Evolutionary conservation across 2,797 vertebrate genomes (phyloP), one percentile per base, ranked within the genome.

Genomic region (Allobates femoralis): DNA sequence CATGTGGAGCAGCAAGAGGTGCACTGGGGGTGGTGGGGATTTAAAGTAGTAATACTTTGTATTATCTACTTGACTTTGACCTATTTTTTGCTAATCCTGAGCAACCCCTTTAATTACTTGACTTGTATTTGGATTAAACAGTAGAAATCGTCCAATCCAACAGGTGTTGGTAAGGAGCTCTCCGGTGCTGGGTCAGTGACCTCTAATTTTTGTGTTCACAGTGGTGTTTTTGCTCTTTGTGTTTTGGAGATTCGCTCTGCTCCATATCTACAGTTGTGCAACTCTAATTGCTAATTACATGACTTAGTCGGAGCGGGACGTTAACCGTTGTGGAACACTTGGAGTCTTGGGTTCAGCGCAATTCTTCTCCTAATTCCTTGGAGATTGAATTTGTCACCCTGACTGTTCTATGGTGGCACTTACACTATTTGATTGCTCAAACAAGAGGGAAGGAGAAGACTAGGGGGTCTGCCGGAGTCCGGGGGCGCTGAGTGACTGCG

Each of bases 331-430:
- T 67, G 0, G 64, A 84, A 75, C 86, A 84, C 66, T 87, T 87
- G 66, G 84, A 84, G 55, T 46, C 84, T 87, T 80, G 80, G 82
- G 58, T 80, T 73, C 67, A 34, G 66, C 71, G 67, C 51, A 46
- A 0, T 6, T 41, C 69, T 78, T 79, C 46, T 80, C 51, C 53
- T n/a, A 53, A 77, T 73, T 64, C 81, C 86, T 71, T 34, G 0
- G 51, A 79, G 81, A 87, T 79, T 50, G 58, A 55, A 51, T 77
- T 83, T 64, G 74, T 79, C 53, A 50, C 86, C 79, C 86, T 84
- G 81, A 41, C 86, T 87, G 86, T 87, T 84, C 86, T 84, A 84
- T 87, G 74, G 86, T 79, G 34, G 75, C 56, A 76, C 79, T 87
- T 84, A 80, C 82, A 73, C 76, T 80, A 84, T 79, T 84, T 69